A percentile compares a stretch with the other conserved stretches of the same genome.
These are phyloP conservation scores for Aquatica leii DNA, from an alignment of 2,888 invertebrate species.

Conservation along the genomic window DNA sequence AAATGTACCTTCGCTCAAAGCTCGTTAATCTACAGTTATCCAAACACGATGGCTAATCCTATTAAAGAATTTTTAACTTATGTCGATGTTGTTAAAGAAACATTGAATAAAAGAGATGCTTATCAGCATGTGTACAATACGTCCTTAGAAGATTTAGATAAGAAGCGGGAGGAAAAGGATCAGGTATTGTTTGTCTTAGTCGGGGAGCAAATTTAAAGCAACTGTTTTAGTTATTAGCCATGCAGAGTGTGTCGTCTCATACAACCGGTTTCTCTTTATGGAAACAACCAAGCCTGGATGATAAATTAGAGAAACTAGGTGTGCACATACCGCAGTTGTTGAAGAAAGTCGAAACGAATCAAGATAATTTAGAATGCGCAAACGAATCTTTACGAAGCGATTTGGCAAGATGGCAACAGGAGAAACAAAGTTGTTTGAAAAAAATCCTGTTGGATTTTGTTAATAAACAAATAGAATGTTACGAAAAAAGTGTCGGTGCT, in stretches of 20 bases:
- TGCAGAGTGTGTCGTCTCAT: conserved; percentile 40
- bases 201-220: conserved; percentile 3
- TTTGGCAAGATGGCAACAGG: conserved; percentile 71
- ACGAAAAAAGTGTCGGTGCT: conserved; percentile 67
- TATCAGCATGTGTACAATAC: conserved; percentile 72
- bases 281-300: conserved; percentile 68
- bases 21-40: conserved; percentile 59
- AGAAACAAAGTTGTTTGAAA: conserved; percentile 71
- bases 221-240: conserved; percentile 26
- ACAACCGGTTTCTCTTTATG: conserved; percentile 62
- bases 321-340: conserved; percentile 62
- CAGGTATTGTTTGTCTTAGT: conserved; percentile 59
- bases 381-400: conserved; percentile 75
- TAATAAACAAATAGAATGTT: conserved; percentile 71
- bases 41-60: conserved; percentile 59
- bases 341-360: conserved; percentile 64
- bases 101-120: conserved; percentile 68
- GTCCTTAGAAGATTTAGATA: conserved; percentile 69
- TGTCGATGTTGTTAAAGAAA: conserved; percentile 73
- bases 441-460: conserved; percentile 69
- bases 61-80: conserved; percentile 71
- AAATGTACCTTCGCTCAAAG: conserved; percentile 63
- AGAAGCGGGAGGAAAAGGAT: conserved; percentile 69
- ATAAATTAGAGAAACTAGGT: conserved; percentile 64
- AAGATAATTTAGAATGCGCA: conserved; percentile 73